Percentiles rank a stretch among this genome's conserved stretches.
phyloP scores from a whole-genome alignment of 2,888 invertebrate species.

The Bombylius discolor region DNA sequence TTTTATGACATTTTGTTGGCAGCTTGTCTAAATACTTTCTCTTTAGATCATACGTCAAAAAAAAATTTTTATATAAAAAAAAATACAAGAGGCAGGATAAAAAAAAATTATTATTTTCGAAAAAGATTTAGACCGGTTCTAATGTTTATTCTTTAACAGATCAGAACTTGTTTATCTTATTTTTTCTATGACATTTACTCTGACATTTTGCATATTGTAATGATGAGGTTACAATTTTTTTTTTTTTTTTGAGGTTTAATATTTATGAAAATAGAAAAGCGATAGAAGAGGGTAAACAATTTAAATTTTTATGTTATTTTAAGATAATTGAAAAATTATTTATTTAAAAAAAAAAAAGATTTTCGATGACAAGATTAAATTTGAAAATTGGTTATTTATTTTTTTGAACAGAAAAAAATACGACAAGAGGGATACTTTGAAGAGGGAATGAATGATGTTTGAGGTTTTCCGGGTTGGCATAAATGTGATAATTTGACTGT shows the following conservation, averaged over 20 bases:
- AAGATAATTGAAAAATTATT: slow-evolving; percentile 5
- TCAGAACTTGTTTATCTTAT: neutral
- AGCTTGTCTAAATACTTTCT: slow-evolving; percentile 19
- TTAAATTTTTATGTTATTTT: slow-evolving; percentile 1
- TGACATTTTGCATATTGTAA: neutral
- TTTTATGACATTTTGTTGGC: slow-evolving; percentile 45
- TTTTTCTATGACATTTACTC: neutral
- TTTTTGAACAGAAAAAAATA: no score
- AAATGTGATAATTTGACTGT: no score
- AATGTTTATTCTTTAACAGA: neutral
- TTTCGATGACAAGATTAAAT: no score
- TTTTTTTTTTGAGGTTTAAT: neutral
- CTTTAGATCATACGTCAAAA: neutral
- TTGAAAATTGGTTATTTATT: no score
- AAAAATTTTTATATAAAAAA: no score
- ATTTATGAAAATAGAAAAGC: no score
- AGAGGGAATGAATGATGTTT: no score
- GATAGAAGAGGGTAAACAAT: neutral
- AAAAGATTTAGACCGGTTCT: neutral
- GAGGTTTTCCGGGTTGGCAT: no score
- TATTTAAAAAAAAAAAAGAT: no score
- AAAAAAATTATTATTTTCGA: no score
- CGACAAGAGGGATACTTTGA: no score
- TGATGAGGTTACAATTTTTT: neutral
- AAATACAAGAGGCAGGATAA: no score